Base-by-base conservation (phyloP, 2,113 vertebrate species). In the Gadus macrocephalus region DNA sequence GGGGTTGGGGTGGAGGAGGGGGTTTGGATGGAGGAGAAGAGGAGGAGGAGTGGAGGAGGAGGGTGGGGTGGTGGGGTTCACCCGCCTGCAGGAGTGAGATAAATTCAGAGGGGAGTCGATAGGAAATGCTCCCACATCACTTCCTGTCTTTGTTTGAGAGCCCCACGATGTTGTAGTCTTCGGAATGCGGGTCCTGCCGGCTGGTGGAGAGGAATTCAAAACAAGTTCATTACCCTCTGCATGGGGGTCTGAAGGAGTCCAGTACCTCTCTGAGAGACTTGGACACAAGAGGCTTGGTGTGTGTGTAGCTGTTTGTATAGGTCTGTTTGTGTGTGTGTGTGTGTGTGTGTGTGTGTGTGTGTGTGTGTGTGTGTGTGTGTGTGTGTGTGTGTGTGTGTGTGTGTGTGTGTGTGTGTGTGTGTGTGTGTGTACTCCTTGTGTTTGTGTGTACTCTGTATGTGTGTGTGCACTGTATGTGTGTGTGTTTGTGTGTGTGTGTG, bases 161-260 rank as follows among this genome's bases (percentile, higher is more conserved):
- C 55, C 42, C 74, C 68, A 66, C 87, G 90, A 88, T 90, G 88
- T 91, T 88, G 86, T 86, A 88, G 87, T 83, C 80, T 78, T n/a
- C 62, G 86, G 88, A 88, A 89, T 91, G 86, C 64, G 76, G 88
- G 86, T 92, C 89, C 89, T 88, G 87, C 86, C 78, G 53, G 80
- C 81, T 79, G 84, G 84, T 81, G 81, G 86, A 90, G 81, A 90
- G 81, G 87, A 89, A 90, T 90, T 90, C 90, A 89, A 90, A 92
- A 91, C 89, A 92, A 91, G 81, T 87, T 83, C 83, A 89, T 90
- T 89, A 90, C 89, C 81, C 83, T 75, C 69, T 67, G 65, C 27
- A 4, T 70, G 2, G 60, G 68, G 64, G 72, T 60, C 55, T 61
- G 56, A 60, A 31, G 61, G 38, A 22, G 31, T 35, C 31, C 31